Conservation (phyloP, 1,140 invertebrate species). For the Drosophila pallidifrons region DNA sequence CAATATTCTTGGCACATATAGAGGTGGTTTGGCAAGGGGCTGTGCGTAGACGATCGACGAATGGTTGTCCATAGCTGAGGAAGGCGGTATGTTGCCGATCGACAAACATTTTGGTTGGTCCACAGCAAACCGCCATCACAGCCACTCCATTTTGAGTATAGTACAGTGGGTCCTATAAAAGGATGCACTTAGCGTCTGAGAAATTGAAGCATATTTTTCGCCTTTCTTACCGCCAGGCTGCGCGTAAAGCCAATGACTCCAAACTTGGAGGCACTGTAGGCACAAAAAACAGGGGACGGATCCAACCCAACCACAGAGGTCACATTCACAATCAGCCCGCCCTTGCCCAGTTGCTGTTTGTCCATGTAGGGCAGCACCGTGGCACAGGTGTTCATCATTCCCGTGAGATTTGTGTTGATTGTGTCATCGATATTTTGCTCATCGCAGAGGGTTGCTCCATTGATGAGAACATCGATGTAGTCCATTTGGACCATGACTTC, state of each 20-base stretch:
- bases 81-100: slow-evolving; percentile 64
- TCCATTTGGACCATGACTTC: slow-evolving; percentile 78
- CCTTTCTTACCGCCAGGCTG: slow-evolving; percentile 70
- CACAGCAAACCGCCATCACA: slow-evolving; percentile 77
- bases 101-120: slow-evolving; percentile 73
- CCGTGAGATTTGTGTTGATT: slow-evolving; percentile 76
- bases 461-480: slow-evolving; percentile 79
- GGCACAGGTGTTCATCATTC: slow-evolving; percentile 77
- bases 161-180: slow-evolving; percentile 65
- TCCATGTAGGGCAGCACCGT: slow-evolving; percentile 85
- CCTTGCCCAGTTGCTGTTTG: slow-evolving; percentile 86
- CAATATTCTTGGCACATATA: slow-evolving; percentile 72
- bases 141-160: slow-evolving; percentile 77
- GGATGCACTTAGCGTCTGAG: background rate
- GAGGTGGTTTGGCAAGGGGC: slow-evolving; percentile 70
- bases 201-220: background rate
- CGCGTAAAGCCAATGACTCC: slow-evolving; percentile 85
- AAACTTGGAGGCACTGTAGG: slow-evolving; percentile 86
- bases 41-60: slow-evolving; percentile 71
- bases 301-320: slow-evolving; percentile 87
- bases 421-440: slow-evolving; percentile 69
- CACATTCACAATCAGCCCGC: slow-evolving; percentile 88
- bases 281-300: slow-evolving; percentile 79
- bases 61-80: slow-evolving; percentile 68
- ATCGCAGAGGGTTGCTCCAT: slow-evolving; percentile 71